Conservation (phyloP, 2,113 vertebrate genomes). For the Thryonomys swinderianus region DNA sequence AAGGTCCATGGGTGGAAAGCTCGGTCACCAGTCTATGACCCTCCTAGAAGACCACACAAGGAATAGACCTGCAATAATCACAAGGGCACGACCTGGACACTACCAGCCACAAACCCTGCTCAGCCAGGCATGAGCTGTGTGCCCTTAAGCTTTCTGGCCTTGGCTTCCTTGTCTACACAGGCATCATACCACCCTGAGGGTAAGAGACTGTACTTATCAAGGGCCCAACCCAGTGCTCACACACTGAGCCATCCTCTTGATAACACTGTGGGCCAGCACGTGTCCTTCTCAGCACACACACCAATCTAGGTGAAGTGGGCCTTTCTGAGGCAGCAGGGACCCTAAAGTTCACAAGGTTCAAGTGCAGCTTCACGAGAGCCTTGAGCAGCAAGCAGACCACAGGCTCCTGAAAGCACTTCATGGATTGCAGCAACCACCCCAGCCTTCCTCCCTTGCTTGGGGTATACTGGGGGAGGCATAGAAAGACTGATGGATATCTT, state of each 20-base stretch:
- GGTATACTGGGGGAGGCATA: too few species aligned
- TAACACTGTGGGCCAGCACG: too few species aligned
- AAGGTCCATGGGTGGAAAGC: neutral
- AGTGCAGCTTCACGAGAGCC: neutral
- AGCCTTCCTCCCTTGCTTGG: too few species aligned
- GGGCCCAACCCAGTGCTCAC: neutral
- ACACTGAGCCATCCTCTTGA: neutral
- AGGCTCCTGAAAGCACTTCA: neutral
- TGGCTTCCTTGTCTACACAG: neutral
- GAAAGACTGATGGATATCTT: too few species aligned
- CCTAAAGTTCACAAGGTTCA: neutral
- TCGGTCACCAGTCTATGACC: neutral
- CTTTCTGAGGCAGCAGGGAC: neutral
- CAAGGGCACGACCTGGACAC: slow-evolving; percentile 89
- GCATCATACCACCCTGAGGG: neutral
- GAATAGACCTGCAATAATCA: slow-evolving; percentile 96
- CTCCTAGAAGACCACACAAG: slow-evolving; percentile 87
- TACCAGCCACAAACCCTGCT: neutral
- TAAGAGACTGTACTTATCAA: neutral
- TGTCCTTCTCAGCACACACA: too few species aligned
- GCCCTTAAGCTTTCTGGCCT: neutral
- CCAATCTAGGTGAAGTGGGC: too few species aligned
- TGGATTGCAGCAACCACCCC: neutral
- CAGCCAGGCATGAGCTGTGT: neutral
- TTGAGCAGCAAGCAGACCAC: neutral